A percentile compares a stretch with the other conserved stretches of the same genome.
Evolutionary conservation across 2,113 vertebrate species (phyloP).

Genomic region (Engraulis encrasicolus): DNA sequence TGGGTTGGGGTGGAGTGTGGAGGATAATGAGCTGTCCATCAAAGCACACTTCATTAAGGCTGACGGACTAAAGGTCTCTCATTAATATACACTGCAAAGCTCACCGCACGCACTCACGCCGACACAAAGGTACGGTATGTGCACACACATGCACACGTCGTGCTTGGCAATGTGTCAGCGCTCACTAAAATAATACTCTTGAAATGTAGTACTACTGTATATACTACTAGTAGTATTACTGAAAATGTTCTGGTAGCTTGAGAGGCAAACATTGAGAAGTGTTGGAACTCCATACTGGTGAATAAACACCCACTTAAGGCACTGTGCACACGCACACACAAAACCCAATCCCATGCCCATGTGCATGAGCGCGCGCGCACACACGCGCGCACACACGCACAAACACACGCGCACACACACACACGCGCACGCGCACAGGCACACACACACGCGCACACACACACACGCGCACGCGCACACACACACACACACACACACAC

Average conservation of each 20-base stretch:
- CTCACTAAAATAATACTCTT: too few relatives aligned
- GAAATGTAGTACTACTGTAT: too few relatives aligned
- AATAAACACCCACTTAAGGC: too few relatives aligned
- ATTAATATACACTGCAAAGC: conserved; percentile 40
- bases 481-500: neutral
- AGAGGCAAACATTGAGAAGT: too few relatives aligned
- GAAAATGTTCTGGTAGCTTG: too few relatives aligned
- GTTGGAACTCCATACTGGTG: too few relatives aligned
- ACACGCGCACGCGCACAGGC: neutral
- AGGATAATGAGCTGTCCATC: conserved; percentile 63
- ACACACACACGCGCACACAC: neutral
- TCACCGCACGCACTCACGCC: neutral
- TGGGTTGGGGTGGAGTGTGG: conserved; percentile 40
- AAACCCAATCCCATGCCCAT: too few relatives aligned
- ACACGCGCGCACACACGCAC: neutral
- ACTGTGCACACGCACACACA: neutral
- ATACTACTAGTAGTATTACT: too few relatives aligned
- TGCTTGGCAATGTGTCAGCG: too few relatives aligned
- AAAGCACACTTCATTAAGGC: conserved; percentile 62
- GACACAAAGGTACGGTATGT: neutral
- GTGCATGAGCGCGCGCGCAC: too few relatives aligned
- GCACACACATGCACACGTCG: neutral
- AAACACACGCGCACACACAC: neutral
- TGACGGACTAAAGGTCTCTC: conserved; percentile 48
- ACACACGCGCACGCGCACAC: neutral